phyloP scores from a whole-genome alignment of 2,113 vertebrate species.

The Ailurus styani region DNA sequence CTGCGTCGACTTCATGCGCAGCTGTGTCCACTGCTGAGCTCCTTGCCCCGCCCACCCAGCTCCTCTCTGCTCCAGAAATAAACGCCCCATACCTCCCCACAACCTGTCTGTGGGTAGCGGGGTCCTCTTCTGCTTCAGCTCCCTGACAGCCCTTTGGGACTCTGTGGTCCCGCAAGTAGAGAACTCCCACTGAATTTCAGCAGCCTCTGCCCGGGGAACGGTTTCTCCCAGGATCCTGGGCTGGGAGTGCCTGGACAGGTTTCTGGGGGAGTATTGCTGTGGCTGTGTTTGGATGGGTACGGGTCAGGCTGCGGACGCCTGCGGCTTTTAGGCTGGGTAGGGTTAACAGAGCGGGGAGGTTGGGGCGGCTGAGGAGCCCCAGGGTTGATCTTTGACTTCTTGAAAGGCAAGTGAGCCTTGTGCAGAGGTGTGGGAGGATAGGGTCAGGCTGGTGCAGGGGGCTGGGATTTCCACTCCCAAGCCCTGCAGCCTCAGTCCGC shows the following conservation, averaged over 20 bases:
- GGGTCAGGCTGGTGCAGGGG: not conserved
- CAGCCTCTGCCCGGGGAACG: not conserved
- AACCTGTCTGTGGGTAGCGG: not conserved
- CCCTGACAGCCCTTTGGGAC: not conserved
- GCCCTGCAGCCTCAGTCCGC: not conserved
- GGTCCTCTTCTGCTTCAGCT: not conserved
- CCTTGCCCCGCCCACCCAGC: not conserved
- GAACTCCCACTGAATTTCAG: not conserved
- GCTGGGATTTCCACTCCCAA: not conserved
- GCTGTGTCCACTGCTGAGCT: constrained; percentile 78
- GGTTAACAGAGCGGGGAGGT: not conserved
- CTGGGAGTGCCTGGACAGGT: not conserved
- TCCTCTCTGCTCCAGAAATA: constrained; percentile 47
- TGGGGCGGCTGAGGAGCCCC: not conserved
- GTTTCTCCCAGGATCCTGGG: not conserved
- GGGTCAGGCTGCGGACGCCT: not conserved
- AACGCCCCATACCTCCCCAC: not conserved
- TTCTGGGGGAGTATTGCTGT: not conserved
- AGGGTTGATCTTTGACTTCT: not conserved
- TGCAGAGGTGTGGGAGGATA: not conserved
- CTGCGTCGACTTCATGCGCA: constrained; percentile 86
- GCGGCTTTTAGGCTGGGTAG: not conserved
- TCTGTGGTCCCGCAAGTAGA: not conserved
- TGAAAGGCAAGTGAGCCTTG: not conserved
- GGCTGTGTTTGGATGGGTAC: not conserved